Evolutionary conservation across 2,888 invertebrate species (phyloP), one percentile per base, ranked within the genome.

Genomic region (Himalopsyche anomala): DNA sequence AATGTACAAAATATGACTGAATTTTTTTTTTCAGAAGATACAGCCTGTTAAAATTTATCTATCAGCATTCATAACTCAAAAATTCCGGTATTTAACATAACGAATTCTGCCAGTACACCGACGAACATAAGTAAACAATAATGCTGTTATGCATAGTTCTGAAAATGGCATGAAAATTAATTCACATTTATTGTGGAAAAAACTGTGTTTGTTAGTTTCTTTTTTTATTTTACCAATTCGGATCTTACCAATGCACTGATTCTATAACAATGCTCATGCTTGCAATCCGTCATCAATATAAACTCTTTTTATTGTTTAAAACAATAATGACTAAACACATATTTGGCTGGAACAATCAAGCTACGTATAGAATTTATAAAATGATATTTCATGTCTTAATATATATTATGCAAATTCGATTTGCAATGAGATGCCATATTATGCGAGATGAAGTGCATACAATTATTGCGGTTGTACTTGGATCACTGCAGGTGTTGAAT

Each of bases 331-430:
- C 80, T 15, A 4, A 9, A 42, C 42, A 80, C 80, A 45, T 80
- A 80, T 80, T 80, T 51, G 42, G 19, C 80, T 51, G 38, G 74
- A 36, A 12, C 15, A 36, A 36, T 36, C 5, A 2, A 51, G 19
- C 12, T 80, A 17, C 42, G n/a, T 45, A 45, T 17, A 5, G 42
- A 51, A 80, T 42, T 80, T 80, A 80, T 28, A 45, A 80, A 0
- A 28, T 15, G 45, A n/a, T 80, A 19, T 8, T 80, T 80, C 80
- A 80, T 42, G 80, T 80, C 80, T 80, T 28, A 45, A 80, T 80
- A 80, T 80, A 80, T n/a, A 45, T 45, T 45, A 80, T 80, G 80
- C 80, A 80, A 80, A 80, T 80, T 9, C n/a, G 11, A 40, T 80
- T 45, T 40, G 80, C 9, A 17, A 42, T 42, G 19, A 19, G n/a